Evolutionary conservation across 2,888 invertebrate species (phyloP).

Genomic region (Phytoseiulus persimilis): DNA sequence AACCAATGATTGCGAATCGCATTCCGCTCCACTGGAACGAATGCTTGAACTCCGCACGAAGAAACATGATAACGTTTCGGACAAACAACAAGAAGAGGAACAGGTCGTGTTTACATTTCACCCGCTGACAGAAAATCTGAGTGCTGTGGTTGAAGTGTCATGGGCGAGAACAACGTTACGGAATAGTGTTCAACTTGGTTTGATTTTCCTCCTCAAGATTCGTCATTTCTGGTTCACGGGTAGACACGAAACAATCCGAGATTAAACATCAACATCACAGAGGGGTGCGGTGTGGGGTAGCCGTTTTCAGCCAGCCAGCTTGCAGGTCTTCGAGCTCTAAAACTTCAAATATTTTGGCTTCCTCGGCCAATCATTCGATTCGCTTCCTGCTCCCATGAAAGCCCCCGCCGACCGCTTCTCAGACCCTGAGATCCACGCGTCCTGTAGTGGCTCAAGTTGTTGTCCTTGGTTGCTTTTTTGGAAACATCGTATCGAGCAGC

Average conservation of each 20-base stretch:
- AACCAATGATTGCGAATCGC: no score
- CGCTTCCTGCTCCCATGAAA: not conserved
- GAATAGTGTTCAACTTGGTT: not conserved
- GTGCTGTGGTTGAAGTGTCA: not conserved
- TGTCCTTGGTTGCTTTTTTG: not conserved
- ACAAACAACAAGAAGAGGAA: not conserved
- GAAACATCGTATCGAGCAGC: not conserved
- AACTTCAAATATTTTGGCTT: no score
- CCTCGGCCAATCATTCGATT: no score
- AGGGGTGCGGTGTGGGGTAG: not conserved
- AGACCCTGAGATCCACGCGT: not conserved
- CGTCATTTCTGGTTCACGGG: not conserved
- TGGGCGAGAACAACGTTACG: not conserved
- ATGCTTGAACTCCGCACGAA: no score
- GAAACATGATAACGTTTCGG: no score
- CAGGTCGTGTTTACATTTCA: not conserved
- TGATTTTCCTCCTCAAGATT: not conserved
- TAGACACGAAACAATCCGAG: not conserved
- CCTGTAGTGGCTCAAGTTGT: not conserved
- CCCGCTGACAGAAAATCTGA: not conserved
- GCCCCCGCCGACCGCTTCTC: not conserved
- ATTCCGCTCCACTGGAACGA: no score
- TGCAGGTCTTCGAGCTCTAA: not conserved
- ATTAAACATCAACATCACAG: not conserved
- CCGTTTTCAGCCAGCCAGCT: not conserved